Conservation (phyloP, 2,888 invertebrate genomes). For the Stratiomys singularior region DNA sequence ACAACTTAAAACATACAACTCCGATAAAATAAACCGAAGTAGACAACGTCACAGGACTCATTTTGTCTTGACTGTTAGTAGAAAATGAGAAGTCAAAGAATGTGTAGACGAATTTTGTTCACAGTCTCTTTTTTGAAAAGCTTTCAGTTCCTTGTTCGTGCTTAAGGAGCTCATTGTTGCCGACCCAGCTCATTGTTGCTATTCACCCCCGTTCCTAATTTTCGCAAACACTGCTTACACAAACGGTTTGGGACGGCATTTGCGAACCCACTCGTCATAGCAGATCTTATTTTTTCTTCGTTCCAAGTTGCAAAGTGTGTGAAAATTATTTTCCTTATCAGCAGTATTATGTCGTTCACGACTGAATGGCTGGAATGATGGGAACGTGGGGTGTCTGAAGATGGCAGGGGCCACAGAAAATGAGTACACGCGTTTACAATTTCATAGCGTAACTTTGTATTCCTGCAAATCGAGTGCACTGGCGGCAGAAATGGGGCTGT, state of each 20-base stretch:
- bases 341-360: conserved; percentile 18
- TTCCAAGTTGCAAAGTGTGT: conserved; percentile 7
- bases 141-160: too few species aligned
- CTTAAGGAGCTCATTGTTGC: too few species aligned
- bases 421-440: conserved; percentile 31
- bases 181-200: too few species aligned
- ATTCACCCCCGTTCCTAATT: too few species aligned
- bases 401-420: background rate
- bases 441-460: conserved; percentile 17
- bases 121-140: too few species aligned
- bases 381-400: background rate
- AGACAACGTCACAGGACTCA: too few species aligned
- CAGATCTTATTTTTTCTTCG: background rate
- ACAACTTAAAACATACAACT: too few species aligned
- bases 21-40: too few species aligned
- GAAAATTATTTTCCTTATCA: conserved; percentile 38
- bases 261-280: background rate
- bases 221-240: too few species aligned
- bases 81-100: too few species aligned
- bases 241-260: background rate
- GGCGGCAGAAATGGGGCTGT: background rate
- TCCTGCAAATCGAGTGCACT: background rate
- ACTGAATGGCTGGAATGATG: background rate
- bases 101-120: too few species aligned
- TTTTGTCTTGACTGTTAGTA: too few species aligned